Percentiles rank a stretch among this genome's conserved stretches.
phyloP scores from a whole-genome alignment of 2,888 invertebrate genomes.

The Tetheella fluctuosa region DNA sequence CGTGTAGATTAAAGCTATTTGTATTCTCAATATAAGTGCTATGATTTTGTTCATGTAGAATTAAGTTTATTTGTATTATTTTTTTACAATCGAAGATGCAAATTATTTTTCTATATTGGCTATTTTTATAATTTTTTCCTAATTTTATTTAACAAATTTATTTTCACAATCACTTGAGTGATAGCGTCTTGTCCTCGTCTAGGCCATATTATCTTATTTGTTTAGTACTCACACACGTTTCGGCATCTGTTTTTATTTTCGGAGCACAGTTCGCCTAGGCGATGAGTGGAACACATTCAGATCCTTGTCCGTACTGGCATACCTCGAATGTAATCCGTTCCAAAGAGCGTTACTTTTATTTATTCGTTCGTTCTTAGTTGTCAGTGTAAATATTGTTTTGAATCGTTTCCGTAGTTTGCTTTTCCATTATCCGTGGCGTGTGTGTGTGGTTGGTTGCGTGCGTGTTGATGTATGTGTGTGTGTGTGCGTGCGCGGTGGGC shows the following conservation, averaged over 20 bases:
- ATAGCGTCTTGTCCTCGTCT: conserved; percentile 36
- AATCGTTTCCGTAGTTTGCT: conserved; percentile 43
- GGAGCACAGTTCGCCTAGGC: conserved; percentile 18
- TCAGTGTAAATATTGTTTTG: conserved; percentile 47
- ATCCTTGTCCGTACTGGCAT: conserved; percentile 39
- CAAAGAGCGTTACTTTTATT: conserved; percentile 75
- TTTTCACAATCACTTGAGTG: conserved; percentile 25
- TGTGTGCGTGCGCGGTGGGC: conserved; percentile 28
- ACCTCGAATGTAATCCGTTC: conserved; percentile 74
- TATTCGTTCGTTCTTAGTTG: conserved; percentile 62
- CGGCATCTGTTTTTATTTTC: conserved; percentile 26
- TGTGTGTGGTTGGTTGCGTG: conserved; percentile 34
- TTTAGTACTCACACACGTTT: conserved; percentile 26
- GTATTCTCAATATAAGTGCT: conserved; percentile 52
- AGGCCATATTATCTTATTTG: conserved; percentile 45
- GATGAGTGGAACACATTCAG: conserved; percentile 45
- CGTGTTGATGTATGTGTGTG: conserved; percentile 20
- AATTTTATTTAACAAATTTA: background rate
- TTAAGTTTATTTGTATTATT: conserved; percentile 24
- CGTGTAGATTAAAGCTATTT: conserved; percentile 7
- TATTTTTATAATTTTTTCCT: conserved; percentile 7
- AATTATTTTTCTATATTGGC: conserved; percentile 21
- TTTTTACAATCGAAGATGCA: conserved; percentile 24
- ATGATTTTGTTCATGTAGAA: conserved; percentile 36
- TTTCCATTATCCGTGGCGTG: conserved; percentile 32